Percentiles rank a stretch among this genome's conserved stretches.
Conservation (phyloP, 2,113 vertebrate species). For the Pitta sordida region DNA sequence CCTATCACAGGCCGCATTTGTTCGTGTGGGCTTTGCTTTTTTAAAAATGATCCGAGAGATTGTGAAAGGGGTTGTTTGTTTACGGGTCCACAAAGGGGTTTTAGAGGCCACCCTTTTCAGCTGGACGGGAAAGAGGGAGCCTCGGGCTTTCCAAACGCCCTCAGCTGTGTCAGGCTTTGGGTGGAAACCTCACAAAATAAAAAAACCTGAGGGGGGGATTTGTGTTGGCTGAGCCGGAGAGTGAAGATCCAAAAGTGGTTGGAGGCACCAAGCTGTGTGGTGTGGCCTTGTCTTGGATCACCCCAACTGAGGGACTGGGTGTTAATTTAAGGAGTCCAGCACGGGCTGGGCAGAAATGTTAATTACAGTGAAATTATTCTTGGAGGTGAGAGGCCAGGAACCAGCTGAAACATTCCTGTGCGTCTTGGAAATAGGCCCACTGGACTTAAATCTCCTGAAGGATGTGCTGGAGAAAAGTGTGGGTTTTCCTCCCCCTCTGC, state of each 20-base stretch:
- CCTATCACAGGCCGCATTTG: conserved; percentile 23
- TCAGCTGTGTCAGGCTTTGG: conserved; percentile 15
- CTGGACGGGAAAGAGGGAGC: conserved; percentile 41
- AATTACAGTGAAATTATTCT: neutral
- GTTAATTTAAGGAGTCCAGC: neutral
- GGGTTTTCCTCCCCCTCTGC: neutral
- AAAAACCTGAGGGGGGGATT: conserved; percentile 3
- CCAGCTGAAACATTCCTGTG: neutral
- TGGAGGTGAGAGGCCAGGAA: neutral
- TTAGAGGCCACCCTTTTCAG: conserved; percentile 38
- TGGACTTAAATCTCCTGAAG: neutral
- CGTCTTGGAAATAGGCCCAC: neutral
- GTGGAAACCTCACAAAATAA: neutral
- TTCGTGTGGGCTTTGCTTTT: neutral
- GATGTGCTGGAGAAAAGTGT: fast-evolving
- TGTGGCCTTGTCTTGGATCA: neutral
- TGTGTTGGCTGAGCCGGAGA: neutral
- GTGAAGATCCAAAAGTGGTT: neutral
- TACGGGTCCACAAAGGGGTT: conserved; percentile 36
- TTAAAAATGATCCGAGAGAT: neutral
- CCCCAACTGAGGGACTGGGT: neutral
- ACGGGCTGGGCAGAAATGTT: neutral
- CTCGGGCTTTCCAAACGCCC: conserved; percentile 14
- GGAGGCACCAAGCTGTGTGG: neutral
- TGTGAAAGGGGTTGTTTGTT: conserved; percentile 56